Evolutionary conservation across 1,140 invertebrate genomes (phyloP).

Genomic region (Ceratina calcarata): DNA sequence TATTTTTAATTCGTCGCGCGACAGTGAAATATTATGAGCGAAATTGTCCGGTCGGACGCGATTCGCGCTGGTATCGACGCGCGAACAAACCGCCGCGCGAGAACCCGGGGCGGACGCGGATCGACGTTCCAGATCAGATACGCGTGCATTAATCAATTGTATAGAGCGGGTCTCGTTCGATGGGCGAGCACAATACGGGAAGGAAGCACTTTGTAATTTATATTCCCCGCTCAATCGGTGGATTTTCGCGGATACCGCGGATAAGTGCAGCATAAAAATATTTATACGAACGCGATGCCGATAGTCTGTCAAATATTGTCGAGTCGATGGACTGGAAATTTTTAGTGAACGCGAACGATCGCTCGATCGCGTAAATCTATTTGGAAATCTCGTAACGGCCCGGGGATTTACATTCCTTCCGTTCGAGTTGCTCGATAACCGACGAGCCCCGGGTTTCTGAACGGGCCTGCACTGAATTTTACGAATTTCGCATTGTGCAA

Average conservation of each 20-base stretch:
- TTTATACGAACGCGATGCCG: not conserved
- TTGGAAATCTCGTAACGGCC: too few species aligned
- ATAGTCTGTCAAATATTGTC: not conserved
- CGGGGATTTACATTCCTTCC: too few species aligned
- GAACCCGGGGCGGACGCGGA: conserved; percentile 1
- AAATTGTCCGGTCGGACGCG: conserved; percentile 3
- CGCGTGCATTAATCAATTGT: not conserved
- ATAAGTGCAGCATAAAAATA: not conserved
- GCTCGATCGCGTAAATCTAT: not conserved
- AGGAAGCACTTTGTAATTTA: conserved; percentile 12
- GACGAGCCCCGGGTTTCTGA: too few species aligned
- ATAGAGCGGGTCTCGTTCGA: not conserved
- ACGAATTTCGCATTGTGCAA: too few species aligned
- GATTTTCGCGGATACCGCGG: too few species aligned
- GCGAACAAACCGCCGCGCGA: conserved; percentile 9
- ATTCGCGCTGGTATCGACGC: not conserved
- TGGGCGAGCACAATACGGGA: conserved; percentile 1
- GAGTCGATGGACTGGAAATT: not conserved
- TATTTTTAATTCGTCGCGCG: not conserved
- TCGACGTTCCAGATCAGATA: not conserved
- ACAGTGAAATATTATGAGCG: conserved; percentile 34
- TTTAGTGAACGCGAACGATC: too few species aligned
- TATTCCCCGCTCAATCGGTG: not conserved
- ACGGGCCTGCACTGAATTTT: too few species aligned
- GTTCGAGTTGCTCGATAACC: too few species aligned